Base-by-base conservation (phyloP, 1,140 invertebrate genomes). In the Euglossa dilemma region DNA sequence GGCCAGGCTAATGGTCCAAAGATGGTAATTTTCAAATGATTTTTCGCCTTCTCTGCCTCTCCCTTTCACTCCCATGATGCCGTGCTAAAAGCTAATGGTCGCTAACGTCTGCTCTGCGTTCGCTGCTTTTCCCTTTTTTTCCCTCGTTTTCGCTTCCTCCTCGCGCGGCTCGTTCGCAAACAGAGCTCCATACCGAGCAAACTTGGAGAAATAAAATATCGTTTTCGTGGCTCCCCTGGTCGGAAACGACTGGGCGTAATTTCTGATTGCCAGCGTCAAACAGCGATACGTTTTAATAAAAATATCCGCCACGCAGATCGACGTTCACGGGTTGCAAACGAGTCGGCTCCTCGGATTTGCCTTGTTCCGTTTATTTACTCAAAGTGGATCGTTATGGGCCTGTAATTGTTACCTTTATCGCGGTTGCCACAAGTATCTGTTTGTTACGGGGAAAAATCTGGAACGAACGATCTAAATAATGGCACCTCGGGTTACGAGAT, bases 21-120 rank as follows among this genome's bases (percentile, higher is more conserved):
- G 84, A 87, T 84, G 90, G 88, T 90, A 91, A 93, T 93, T 91
- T 91, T 91, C 89, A 85, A 92, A 92, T 92, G 88, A 92, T 92
- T 87, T 87, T 87, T 87, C 85, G 61, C 61, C 84, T 73, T 77
- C 70, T 61, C 77, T 52, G 61, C 54, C 4, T 64, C 45, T 52
- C 61, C 81, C 84, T 86, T 85, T 88, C 85, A 71, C 78, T 52
- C 76, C 71, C 43, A n/a, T n/a, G 52, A 43, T 59, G 47, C 74
- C 77, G 57, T 83, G 89, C 90, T 93, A 92, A 93, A 93, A 93
- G 92, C 92, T 91, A 91, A 92, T 91, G 92, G 84, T 83, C 80
- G 79, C 20, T 59, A 50, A 67, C 71, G 66, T 66, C 63, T 77
- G 77, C 77, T 84, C 76, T 80, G 72, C 87, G 74, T 66, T 71